Conservation (phyloP, 2,113 vertebrate genomes). For the Dissostichus mawsoni region DNA sequence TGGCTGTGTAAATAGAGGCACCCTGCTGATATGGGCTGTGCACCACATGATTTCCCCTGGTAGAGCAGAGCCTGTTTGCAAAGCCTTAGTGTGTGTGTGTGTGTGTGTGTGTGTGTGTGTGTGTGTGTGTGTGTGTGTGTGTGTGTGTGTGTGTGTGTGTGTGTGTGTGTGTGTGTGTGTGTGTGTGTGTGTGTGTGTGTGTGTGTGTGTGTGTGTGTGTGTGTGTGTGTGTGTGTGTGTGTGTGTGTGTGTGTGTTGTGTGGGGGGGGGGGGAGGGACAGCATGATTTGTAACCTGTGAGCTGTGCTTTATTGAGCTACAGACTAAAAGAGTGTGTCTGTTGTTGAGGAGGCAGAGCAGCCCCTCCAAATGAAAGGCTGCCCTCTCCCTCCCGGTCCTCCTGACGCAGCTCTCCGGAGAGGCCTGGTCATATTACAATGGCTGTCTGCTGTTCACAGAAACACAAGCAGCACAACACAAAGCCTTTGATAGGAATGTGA, state of each 20-base stretch:
- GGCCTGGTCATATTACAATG: conserved; percentile 60
- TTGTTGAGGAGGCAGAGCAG: conserved; percentile 53
- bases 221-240: conserved; percentile 13
- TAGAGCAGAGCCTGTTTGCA: conserved; percentile 73
- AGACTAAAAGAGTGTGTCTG: conserved; percentile 48
- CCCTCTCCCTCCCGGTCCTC: conserved; percentile 46
- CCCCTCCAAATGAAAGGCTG: conserved; percentile 68
- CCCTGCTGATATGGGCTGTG: conserved; percentile 75
- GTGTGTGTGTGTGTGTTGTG: background rate
- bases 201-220: background rate
- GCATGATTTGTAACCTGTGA: conserved; percentile 52
- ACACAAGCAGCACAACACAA: conserved; percentile 68
- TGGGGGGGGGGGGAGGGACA: conserved; percentile 25
- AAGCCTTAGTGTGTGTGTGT: conserved; percentile 43
- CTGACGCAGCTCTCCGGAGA: conserved; percentile 57
- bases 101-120: conserved; percentile 18
- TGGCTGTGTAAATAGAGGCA: conserved; percentile 77
- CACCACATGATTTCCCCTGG: conserved; percentile 82
- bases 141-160: background rate
- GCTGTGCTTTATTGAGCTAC: conserved; percentile 65
- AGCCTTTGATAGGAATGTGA: conserved; percentile 22
- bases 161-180: conserved; percentile 20
- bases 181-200: conserved; percentile 17
- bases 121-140: conserved; percentile 16
- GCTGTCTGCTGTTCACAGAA: conserved; percentile 62